phyloP scores from a whole-genome alignment of 2,888 invertebrate genomes.

The Dolichopus griseipennis region DNA sequence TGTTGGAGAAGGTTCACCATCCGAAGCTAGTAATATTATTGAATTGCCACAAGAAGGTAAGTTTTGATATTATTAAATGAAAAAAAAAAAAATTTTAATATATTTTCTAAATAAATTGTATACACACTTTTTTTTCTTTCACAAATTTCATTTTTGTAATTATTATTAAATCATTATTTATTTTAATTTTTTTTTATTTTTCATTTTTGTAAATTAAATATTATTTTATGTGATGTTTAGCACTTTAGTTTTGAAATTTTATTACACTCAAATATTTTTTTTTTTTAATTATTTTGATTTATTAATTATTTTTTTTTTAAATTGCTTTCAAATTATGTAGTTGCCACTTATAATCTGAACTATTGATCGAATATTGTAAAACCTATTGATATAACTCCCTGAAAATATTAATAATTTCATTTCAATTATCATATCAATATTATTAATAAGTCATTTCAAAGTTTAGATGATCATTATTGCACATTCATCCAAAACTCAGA shows the following conservation, averaged over 20 bases:
- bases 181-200: neutral
- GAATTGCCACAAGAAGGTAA: conserved; percentile 94
- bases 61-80: conserved; percentile 27
- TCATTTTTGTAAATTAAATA: neutral
- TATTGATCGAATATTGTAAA: neutral
- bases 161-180: too few species aligned
- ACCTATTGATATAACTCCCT: too few species aligned
- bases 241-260: neutral
- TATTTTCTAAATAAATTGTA: conserved; percentile 12
- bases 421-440: too few species aligned
- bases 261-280: neutral
- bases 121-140: conserved; percentile 18
- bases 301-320: neutral
- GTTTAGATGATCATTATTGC: too few species aligned
- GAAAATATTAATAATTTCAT: too few species aligned
- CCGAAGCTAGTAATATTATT: conserved; percentile 80
- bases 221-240: neutral
- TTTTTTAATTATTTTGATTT: neutral
- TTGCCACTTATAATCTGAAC: neutral
- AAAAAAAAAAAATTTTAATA: conserved; percentile 1
- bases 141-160: neutral
- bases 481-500: too few species aligned
- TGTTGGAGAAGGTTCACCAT: conserved; percentile 89
- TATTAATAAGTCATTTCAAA: too few species aligned
- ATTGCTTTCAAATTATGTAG: neutral